These are phyloP conservation scores for Drosophila conformis DNA, from an alignment of 2,888 invertebrate genomes.

Conservation along the genomic window DNA sequence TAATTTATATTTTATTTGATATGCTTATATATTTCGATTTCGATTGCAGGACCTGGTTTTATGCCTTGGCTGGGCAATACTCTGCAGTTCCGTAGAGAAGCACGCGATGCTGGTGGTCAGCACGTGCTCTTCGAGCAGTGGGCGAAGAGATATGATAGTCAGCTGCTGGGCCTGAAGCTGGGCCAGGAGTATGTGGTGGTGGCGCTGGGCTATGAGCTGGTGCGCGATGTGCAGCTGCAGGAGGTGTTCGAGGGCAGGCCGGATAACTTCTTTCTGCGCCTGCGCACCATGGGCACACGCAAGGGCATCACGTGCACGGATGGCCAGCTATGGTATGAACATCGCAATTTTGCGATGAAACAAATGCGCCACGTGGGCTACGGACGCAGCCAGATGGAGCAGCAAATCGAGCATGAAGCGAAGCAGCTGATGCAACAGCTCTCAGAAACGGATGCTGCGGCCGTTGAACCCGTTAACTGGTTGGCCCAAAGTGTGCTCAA, in stretches of 20 bases:
- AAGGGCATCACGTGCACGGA: constrained; percentile 87
- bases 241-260: constrained; percentile 89
- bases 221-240: constrained; percentile 86
- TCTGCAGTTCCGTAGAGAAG: constrained; percentile 78
- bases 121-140: constrained; percentile 86
- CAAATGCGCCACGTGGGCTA: constrained; percentile 87
- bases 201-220: constrained; percentile 86
- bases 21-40: not conserved
- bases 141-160: constrained; percentile 85
- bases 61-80: constrained; percentile 84
- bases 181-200: constrained; percentile 86
- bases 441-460: constrained; percentile 48
- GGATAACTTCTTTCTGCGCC: constrained; percentile 87
- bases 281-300: constrained; percentile 88
- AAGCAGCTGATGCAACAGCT: constrained; percentile 83
- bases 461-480: constrained; percentile 83
- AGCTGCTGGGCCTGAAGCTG: constrained; percentile 87
- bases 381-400: constrained; percentile 86
- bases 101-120: constrained; percentile 85
- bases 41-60: constrained; percentile 80
- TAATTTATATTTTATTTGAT: not conserved
- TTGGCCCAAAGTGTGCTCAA: constrained; percentile 88
- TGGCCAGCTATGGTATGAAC: constrained; percentile 87
- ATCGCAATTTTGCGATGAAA: constrained; percentile 86
- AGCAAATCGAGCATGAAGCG: constrained; percentile 87